Conservation (phyloP, 2,797 vertebrate species). For the Hyperoplus lanceolatus region DNA sequence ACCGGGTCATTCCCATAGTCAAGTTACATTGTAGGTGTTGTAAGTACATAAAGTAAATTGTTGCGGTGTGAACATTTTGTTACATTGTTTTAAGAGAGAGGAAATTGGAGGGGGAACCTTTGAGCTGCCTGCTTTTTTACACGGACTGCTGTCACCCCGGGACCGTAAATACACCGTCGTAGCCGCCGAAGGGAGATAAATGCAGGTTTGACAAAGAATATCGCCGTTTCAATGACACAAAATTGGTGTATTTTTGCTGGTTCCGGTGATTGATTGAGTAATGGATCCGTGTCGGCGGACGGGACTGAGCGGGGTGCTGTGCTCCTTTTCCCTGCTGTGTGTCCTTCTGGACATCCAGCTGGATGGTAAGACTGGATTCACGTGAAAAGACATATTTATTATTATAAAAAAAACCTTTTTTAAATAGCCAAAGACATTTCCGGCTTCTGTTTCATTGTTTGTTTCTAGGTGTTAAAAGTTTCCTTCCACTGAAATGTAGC, state of each 20-base stretch:
- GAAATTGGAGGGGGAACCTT: slow-evolving; percentile 67
- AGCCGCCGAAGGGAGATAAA: slow-evolving; percentile 4
- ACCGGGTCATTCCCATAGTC: slow-evolving; percentile 5
- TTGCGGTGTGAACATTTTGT: background rate
- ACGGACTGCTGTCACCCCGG: slow-evolving; percentile 76
- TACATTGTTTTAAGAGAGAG: background rate
- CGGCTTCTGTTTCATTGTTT: background rate
- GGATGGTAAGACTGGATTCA: slow-evolving; percentile 81
- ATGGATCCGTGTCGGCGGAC: slow-evolving; percentile 85
- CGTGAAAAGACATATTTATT: rapidly evolving
- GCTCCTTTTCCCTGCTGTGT: slow-evolving; percentile 88
- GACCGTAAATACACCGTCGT: slow-evolving; percentile 76
- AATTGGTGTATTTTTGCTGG: background rate
- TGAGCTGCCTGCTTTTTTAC: slow-evolving; percentile 46
- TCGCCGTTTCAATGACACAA: slow-evolving; percentile 57
- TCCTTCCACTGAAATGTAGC: background rate
- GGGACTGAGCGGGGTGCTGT: slow-evolving; percentile 85
- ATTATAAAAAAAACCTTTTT: background rate
- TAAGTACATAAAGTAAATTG: background rate
- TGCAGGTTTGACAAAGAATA: background rate
- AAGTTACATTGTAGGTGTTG: slow-evolving; percentile 3
- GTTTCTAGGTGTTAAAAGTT: background rate
- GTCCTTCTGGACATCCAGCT: slow-evolving; percentile 90
- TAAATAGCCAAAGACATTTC: rapidly evolving
- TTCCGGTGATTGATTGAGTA: slow-evolving; percentile 42